Conservation (phyloP, 2,797 vertebrate species). For the Myripristis jacobus region DNA sequence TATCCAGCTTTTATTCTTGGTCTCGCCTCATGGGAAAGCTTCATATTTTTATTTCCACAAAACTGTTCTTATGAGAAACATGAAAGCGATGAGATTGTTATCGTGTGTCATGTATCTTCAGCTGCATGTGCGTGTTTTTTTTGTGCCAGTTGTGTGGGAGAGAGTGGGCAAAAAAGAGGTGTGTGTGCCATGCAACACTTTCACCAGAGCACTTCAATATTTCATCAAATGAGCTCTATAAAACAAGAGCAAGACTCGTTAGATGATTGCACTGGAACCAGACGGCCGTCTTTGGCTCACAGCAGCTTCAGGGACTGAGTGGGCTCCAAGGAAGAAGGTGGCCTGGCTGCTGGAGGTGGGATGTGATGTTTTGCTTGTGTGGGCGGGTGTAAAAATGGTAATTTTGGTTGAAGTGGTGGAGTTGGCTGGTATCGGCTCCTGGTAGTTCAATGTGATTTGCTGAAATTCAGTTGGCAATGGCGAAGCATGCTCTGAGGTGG, state of each 20-base stretch:
- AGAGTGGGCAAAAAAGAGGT: background rate
- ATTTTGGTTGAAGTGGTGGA: background rate
- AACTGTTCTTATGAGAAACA: background rate
- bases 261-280: conserved; percentile 45
- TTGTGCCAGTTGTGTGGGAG: background rate
- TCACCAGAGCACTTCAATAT: conserved; percentile 32
- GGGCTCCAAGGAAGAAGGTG: conserved; percentile 46
- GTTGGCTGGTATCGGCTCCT: conserved; percentile 27
- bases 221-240: conserved; percentile 44
- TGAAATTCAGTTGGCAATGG: conserved; percentile 28
- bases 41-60: background rate
- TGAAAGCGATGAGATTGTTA: background rate
- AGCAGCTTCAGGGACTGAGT: conserved; percentile 49
- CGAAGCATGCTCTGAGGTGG: conserved; percentile 1
- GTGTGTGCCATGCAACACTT: background rate
- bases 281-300: conserved; percentile 54
- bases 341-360: conserved; percentile 53
- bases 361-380: conserved; percentile 50
- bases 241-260: conserved; percentile 34
- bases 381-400: conserved; percentile 62
- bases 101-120: background rate
- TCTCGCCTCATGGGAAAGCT: conserved; percentile 1
- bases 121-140: conserved; percentile 12
- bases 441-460: conserved; percentile 25
- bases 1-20: background rate